These are phyloP conservation scores for Troglohyphantes excavatus DNA, from an alignment of 2,888 invertebrate species.

Conservation along the genomic window DNA sequence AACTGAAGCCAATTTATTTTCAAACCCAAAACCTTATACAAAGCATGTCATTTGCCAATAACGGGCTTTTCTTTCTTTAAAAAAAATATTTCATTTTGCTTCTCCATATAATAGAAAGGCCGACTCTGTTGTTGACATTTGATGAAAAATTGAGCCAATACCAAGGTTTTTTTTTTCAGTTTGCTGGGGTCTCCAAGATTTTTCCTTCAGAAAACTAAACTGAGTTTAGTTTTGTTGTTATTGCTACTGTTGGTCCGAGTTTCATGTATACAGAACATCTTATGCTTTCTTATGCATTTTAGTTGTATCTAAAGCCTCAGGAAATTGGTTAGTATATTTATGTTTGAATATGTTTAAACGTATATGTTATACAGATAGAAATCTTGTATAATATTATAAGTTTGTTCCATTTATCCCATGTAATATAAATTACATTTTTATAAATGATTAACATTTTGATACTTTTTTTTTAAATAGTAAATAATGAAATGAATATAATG, in stretches of 20 bases:
- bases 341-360: no score
- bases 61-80: slow-evolving; percentile 15
- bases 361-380: no score
- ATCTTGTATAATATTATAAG: no score
- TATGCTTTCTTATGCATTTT: neutral
- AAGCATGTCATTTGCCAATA: slow-evolving; percentile 60
- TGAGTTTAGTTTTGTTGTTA: slow-evolving; percentile 8
- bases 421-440: no score
- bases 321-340: no score
- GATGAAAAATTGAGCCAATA: slow-evolving; percentile 67
- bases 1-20: slow-evolving; percentile 52
- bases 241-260: slow-evolving; percentile 8
- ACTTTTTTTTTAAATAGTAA: no score
- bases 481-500: no score
- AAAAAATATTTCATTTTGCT: slow-evolving; percentile 14
- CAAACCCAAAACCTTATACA: slow-evolving; percentile 41
- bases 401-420: no score
- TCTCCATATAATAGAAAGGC: slow-evolving; percentile 42
- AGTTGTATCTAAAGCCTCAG: no score
- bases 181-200: neutral
- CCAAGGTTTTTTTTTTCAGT: neutral
- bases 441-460: no score
- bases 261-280: neutral
- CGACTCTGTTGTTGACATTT: slow-evolving; percentile 53
- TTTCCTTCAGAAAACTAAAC: neutral